A percentile compares a stretch with the other conserved stretches of the same genome.
These are phyloP conservation scores for Narcine bancroftii DNA, from an alignment of 2,113 vertebrate species.

Conservation along the genomic window DNA sequence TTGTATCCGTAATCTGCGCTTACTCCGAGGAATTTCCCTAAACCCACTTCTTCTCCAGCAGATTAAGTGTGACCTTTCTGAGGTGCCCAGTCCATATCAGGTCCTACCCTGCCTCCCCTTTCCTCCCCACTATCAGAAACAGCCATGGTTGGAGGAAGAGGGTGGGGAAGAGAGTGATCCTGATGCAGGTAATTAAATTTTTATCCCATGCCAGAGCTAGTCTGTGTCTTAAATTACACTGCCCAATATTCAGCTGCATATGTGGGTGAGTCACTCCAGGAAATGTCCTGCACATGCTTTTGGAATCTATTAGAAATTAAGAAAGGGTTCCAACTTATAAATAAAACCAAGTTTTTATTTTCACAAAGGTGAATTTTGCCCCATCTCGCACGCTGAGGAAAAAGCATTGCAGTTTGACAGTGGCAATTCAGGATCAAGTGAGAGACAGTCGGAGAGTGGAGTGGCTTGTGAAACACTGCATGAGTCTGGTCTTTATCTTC, in stretches of 20 bases:
- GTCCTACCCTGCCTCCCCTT: background rate
- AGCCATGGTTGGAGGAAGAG: background rate
- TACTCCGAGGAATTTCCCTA: too few relatives aligned
- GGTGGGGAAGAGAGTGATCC: background rate
- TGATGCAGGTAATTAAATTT: background rate
- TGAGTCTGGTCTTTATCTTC: background rate
- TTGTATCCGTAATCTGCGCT: background rate
- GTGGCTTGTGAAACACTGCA: background rate
- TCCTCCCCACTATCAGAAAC: background rate
- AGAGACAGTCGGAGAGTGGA: background rate
- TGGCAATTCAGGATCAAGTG: background rate
- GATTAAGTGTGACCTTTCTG: conserved; percentile 42
- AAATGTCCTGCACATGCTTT: background rate
- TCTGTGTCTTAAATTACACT: background rate
- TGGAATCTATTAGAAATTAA: background rate
- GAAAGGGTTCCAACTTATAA: background rate
- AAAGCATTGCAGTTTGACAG: background rate
- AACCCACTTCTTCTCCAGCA: background rate
- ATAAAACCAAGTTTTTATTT: background rate
- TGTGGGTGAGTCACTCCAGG: background rate
- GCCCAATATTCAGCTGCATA: background rate
- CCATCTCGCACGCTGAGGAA: background rate
- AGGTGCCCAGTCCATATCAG: conserved; percentile 42
- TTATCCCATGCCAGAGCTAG: too few relatives aligned
- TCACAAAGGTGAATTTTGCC: background rate